Evolutionary conservation across 2,797 vertebrate species (phyloP).

Genomic region (Melanogrammus aeglefinus): DNA sequence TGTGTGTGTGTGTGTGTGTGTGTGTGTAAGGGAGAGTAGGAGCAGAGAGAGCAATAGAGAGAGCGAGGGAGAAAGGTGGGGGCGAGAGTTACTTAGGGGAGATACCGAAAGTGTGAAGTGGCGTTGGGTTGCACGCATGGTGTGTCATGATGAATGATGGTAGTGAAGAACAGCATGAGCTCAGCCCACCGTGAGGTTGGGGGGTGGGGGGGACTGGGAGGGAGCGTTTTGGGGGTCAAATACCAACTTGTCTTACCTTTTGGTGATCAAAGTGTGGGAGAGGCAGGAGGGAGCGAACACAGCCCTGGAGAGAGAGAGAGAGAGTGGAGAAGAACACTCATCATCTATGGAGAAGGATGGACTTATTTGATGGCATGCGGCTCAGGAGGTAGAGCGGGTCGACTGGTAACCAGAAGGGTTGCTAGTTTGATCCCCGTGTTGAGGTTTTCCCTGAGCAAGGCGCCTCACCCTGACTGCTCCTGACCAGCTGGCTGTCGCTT

Average conservation of each 20-base stretch:
- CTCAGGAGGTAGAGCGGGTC: no score
- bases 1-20: neutral
- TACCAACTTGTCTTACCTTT: slow-evolving; percentile 72
- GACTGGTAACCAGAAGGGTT: no score
- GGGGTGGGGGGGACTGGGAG: slow-evolving; percentile 1
- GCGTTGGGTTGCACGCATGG: slow-evolving; percentile 64
- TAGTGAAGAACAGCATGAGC: slow-evolving; percentile 59
- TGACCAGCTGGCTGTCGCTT: no score
- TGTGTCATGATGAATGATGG: slow-evolving; percentile 56
- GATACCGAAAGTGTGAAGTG: slow-evolving; percentile 66
- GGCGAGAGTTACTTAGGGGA: slow-evolving; percentile 16
- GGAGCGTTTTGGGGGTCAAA: slow-evolving; percentile 15
- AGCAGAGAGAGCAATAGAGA: slow-evolving; percentile 12
- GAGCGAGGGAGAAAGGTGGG: slow-evolving; percentile 6
- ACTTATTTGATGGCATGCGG: neutral
- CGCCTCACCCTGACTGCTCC: no score
- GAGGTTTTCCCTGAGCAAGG: no score
- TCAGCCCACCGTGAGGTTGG: slow-evolving; percentile 63
- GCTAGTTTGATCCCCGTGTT: no score
- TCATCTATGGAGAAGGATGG: neutral
- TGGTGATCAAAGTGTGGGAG: slow-evolving; percentile 80
- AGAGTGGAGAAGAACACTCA: slow-evolving; percentile 15
- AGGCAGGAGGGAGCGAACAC: slow-evolving; percentile 84
- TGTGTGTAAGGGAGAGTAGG: neutral
- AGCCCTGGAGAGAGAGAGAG: slow-evolving; percentile 67